Base-by-base conservation (phyloP, 1,140 invertebrate species). In the Drosophila tristis region DNA sequence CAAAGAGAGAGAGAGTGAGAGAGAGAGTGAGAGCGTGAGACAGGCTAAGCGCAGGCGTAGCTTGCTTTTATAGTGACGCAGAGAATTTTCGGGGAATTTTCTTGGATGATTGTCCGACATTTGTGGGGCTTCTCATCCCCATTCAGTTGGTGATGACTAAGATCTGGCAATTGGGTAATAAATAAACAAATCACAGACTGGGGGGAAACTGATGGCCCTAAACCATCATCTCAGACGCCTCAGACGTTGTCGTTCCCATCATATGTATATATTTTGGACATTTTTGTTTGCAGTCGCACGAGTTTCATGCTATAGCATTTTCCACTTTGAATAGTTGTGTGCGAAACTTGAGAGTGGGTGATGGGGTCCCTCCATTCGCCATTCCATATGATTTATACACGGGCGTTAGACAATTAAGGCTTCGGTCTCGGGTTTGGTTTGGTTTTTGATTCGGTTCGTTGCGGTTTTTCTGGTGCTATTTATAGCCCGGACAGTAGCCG, bases 11-110 rank as follows among this genome's bases (percentile, higher is more conserved):
- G 4, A 51, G 26, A 29, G 4, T 35, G 26, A 35, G 29, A 15
- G 50, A 7, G 26, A 51, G 16, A 7, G 5, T 1, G 8, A 13
- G 15, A 39, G n/a, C n/a, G 31, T 5, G 26, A 35, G 29, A 31
- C 7, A 29, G 8, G 2, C 31, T 31, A 0, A 39, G 51, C 35
- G 7, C 58, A 51, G 25, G 47, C n/a, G 9, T 47, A 51, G 42
- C 47, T 31, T n/a, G 29, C 26, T 49, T 67, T 49, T 58, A 43
- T 48, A 29, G 51, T 70, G 66, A 70, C 66, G 64, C 66, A 70
- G 51, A 57, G n/a, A 42, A 26, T 48, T 58, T 70, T 70, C 66
- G 66, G 45, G 26, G 66, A 70, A 70, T 58, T 70, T 70, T 58
- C 35, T 39, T 39, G 35, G 9, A 39, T 39, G 35, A 39, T 39